Evolutionary conservation across 2,113 vertebrate genomes (phyloP), one percentile per base, ranked within the genome.

Genomic region (Chinchilla lanigera): DNA sequence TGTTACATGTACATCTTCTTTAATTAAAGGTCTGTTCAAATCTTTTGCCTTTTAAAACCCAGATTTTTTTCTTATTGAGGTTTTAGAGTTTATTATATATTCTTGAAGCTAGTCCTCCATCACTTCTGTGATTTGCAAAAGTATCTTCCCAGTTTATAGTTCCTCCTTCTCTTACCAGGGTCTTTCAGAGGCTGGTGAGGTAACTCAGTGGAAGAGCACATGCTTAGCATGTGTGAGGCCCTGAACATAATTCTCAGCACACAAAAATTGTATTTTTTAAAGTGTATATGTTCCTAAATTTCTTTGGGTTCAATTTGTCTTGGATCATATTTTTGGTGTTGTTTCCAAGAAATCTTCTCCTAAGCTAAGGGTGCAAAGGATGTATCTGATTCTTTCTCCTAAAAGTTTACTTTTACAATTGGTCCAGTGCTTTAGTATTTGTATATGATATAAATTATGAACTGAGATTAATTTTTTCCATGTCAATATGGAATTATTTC

Each of bases 31-130:
- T 47, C 10, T 77, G 4, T 65, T 47, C 22, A 94, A 56, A 77
- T 56, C 9, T 84, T 81, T 85, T 90, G 20, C 63, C n/a, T 89
- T 75, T 89, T 75, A 90, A 93, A 85, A 90, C 58, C 58, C 30
- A 6, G 4, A 1, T 47, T 85, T 30, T 86, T 90, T 94, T 56
- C 11, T 75, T 90, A 85, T 47, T 58, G 60, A 78, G 1, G 10
- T 85, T 78, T 90, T 52, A 90, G 58, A 67, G 13, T 35, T 67
- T 35, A 35, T 67, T 67, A 67, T 16, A 67, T 35, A 67, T 35
- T 67, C 35, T 87, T 60, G 47, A 81, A 90, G 9, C 20, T 67
- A 67, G 17, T 38, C 44, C 44, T 90, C 33, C 35, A 56, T 38
- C 33, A 73, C 17, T 61, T 90, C 41, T 77, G 56, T 75, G 41